Base-by-base conservation (phyloP, 2,797 vertebrate genomes). In the Morus bassanus region DNA sequence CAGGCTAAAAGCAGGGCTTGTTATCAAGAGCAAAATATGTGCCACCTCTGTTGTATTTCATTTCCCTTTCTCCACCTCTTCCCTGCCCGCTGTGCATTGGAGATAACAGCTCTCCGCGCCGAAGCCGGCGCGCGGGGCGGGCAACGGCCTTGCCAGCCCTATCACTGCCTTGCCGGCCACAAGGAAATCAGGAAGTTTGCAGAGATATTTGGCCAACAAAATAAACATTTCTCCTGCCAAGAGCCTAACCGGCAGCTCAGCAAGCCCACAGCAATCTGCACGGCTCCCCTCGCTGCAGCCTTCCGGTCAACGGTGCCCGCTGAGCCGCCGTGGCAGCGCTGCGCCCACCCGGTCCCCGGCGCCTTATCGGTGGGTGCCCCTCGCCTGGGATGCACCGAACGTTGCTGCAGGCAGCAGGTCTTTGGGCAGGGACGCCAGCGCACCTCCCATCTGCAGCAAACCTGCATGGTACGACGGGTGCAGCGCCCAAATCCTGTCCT, bases 31-130 rank as follows among this genome's bases (percentile, higher is more conserved):
- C 82, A 56, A 76, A 91, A 96, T 94, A 82, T 54, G 70, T 86
- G 97, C 78, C 94, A 94, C 91, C 93, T 95, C 92, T 88, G 95
- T 86, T 95, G 91, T 92, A 94, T 95, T 96, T 93, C 95, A 91
- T 97, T 97, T 97, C 96, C 96, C 93, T 97, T 97, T 96, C 93
- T 84, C 96, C 93, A 92, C 96, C 93, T 93, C 95, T 96, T 93
- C 96, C 97, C 95, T 93, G 91, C 92, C 89, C 85, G 79, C 93
- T 96, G 95, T 39, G 31, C 90, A 6, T 39, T 13, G 2, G 73
- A 97, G 97, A 97, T 97, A 97, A 97, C 88, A 65, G 88, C 94
- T 89, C 86, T 7, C 48, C 3, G 9, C 18, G 4, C 91, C 27
- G n/a, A 6, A 23, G 87, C 87, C 6, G 6, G 83, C 57, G 95